Base-by-base conservation (phyloP, 1,140 invertebrate species). In the Leptopilina clavipes region DNA sequence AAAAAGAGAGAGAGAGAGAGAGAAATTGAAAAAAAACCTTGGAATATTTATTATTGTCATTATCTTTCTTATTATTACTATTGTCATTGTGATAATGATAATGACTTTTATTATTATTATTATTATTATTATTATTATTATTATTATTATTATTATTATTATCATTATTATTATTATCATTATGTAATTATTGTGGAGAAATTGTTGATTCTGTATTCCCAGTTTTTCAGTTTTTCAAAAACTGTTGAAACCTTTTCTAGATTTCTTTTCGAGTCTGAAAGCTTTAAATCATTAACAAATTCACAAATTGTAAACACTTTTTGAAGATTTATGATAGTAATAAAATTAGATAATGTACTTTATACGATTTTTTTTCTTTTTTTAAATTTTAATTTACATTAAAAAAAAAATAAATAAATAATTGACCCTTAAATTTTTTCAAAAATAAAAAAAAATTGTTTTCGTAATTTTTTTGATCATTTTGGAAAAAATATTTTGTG, bases 301-400 rank as follows among this genome's bases (percentile, higher is more conserved):
- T 65, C 59, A 37, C 25, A 31, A 65, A 65, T 65, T 65, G 59
- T 65, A 65, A 65, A 65, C 59, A 31, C 59, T 65, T 65, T 65
- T 65, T 65, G 59, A 65, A 22, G 59, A 65, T 65, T 65, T 65
- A 65, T 65, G 59, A 65, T 31, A 65, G 59, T 65, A 65, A 65
- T 65, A 65, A 65, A 65, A 65, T 65, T 65, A 65, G 59, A 65
- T 65, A 65, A 65, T 65, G 59, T 65, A 65, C 59, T 65, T 65
- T 65, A 65, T 65, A 65, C 12, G 19, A 14, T 65, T 8, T 40
- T 7, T 3, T 40, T 40, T 40, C 7, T 40, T 40, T 40, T 65
- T 65, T 37, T 65, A 7, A 22, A 65, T n/a, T 22, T 65, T 6
- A n/a, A 65, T 59, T 59, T 19, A 25, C 25, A 10, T 37, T 5